Percentiles rank a stretch among this genome's conserved stretches.
phyloP scores from a whole-genome alignment of 2,113 vertebrate genomes.

The Anguilla japonica region DNA sequence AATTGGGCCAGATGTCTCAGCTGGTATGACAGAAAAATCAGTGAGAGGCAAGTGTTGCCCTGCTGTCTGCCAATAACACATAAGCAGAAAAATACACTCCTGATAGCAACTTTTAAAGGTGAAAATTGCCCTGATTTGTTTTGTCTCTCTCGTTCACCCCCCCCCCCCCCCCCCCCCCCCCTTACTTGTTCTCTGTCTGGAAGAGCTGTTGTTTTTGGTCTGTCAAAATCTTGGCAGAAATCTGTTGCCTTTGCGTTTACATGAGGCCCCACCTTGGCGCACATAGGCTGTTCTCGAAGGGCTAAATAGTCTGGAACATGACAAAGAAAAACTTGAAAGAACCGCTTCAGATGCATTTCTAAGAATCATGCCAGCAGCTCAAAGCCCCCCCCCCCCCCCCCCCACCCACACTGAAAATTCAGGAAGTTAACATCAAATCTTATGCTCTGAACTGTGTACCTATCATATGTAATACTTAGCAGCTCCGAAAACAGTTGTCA shows the following conservation, averaged over 20 bases:
- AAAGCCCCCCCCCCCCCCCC: background rate
- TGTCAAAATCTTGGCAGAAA: background rate
- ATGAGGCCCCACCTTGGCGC: background rate
- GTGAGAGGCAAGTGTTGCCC: background rate
- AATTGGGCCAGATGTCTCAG: background rate
- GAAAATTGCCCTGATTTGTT: background rate
- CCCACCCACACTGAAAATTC: conserved; percentile 24
- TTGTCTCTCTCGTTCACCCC: background rate
- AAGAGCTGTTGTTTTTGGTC: background rate
- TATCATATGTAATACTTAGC: conserved; percentile 45
- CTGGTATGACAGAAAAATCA: background rate
- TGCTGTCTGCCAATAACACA: background rate
- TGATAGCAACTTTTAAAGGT: background rate
- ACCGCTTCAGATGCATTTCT: conserved; percentile 25
- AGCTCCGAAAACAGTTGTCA: conserved; percentile 57
- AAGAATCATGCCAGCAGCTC: conserved; percentile 43
- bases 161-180: too few relatives aligned
- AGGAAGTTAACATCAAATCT: conserved; percentile 45
- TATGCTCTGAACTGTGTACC: conserved; percentile 52
- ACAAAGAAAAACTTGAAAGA: background rate
- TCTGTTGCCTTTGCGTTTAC: background rate
- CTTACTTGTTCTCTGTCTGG: background rate
- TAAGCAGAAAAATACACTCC: background rate
- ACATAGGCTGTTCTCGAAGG: background rate
- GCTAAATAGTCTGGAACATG: background rate